A percentile compares a stretch with the other conserved stretches of the same genome.
phyloP scores from a whole-genome alignment of 2,888 invertebrate species.

The Caenorhabditis angaria region DNA sequence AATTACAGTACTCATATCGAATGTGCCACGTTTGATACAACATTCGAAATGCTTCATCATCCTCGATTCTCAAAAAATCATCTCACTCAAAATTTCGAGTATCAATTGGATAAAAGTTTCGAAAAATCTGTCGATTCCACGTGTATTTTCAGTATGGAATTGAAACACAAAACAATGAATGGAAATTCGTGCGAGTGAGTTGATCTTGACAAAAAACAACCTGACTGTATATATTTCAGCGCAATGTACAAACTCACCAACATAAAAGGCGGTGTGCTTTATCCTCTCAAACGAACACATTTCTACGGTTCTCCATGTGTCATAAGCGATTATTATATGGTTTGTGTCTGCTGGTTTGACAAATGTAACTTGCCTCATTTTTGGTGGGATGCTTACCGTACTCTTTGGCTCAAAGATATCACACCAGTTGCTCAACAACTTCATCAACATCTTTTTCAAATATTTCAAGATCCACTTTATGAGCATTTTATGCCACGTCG shows the following conservation, averaged over 20 bases:
- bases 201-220: too few relatives aligned
- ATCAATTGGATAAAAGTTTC: too few relatives aligned
- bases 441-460: not conserved
- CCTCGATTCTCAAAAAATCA: not conserved
- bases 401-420: not conserved
- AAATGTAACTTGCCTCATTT: not conserved
- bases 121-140: too few relatives aligned
- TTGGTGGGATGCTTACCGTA: not conserved
- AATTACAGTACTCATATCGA: too few relatives aligned
- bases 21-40: not conserved
- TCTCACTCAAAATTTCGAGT: too few relatives aligned
- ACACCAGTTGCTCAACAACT: not conserved
- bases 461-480: not conserved
- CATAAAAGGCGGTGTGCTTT: not conserved
- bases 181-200: not conserved
- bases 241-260: not conserved
- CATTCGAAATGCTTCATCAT: not conserved
- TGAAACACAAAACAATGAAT: not conserved
- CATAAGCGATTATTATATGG: not conserved
- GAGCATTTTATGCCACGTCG: not conserved
- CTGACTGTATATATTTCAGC: too few relatives aligned
- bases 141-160: not conserved
- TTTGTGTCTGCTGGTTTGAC: not conserved
- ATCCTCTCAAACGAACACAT: not conserved
- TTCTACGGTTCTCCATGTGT: not conserved